phyloP scores from a whole-genome alignment of 2,888 invertebrate genomes.

The Chironomus riparius region DNA sequence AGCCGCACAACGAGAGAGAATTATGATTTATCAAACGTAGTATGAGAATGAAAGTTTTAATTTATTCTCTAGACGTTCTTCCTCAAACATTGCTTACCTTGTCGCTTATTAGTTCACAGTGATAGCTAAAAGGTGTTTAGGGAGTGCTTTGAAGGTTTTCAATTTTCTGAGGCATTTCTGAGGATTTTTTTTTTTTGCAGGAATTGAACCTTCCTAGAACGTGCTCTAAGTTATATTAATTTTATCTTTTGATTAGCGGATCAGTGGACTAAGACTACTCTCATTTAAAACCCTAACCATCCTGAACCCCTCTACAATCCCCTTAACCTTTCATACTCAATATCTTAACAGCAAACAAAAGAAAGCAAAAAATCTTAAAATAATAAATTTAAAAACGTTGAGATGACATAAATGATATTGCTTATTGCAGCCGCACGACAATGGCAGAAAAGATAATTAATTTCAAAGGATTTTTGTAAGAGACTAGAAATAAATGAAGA shows the following conservation, averaged over 20 bases:
- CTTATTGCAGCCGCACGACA: slow-evolving; percentile 11
- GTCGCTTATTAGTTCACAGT: neutral
- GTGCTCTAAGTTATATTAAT: no score
- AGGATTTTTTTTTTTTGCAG: no score
- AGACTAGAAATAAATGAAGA: no score
- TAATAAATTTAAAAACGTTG: neutral
- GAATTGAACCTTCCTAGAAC: no score
- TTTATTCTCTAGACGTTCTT: slow-evolving; percentile 14
- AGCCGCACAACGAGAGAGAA: neutral
- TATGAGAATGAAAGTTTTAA: slow-evolving; percentile 4
- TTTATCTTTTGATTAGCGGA: no score
- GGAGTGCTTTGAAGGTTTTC: no score
- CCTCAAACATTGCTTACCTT: neutral
- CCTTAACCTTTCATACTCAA: no score
- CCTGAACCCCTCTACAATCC: no score
- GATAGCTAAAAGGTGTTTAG: no score
- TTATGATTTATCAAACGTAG: slow-evolving; percentile 15
- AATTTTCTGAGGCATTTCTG: no score
- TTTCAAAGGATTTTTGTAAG: neutral
- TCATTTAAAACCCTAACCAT: no score
- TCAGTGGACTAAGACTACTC: no score
- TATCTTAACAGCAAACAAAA: neutral
- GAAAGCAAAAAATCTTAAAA: neutral
- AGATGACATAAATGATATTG: slow-evolving; percentile 2
- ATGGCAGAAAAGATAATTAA: neutral